Evolutionary conservation across 2,113 vertebrate genomes (phyloP).

Genomic region (Dipodomys merriami): DNA sequence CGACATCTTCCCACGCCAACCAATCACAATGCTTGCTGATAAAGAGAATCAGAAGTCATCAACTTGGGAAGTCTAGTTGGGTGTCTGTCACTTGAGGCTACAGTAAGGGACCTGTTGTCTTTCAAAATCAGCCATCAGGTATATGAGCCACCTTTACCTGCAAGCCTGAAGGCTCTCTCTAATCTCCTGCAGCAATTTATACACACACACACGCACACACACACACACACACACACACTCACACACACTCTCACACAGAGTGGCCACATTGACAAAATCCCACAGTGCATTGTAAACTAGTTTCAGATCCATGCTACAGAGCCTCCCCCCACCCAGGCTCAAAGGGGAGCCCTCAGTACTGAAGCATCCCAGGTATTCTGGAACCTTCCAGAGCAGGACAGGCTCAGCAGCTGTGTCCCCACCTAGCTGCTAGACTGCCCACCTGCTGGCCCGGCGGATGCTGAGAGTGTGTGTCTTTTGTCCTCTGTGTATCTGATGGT

Average conservation of each 20-base stretch:
- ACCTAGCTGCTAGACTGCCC: neutral
- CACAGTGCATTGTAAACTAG: neutral
- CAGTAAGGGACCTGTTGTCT: neutral
- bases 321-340: neutral
- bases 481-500: neutral
- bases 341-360: neutral
- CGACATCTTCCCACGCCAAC: neutral
- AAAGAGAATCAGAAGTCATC: neutral
- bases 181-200: neutral
- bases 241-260: too few species aligned
- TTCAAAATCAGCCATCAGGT: neutral
- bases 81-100: neutral
- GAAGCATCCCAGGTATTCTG: neutral
- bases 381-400: slow-evolving; percentile 36
- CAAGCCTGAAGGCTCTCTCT: neutral
- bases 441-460: neutral
- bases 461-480: slow-evolving; percentile 17
- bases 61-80: neutral
- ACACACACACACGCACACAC: too few species aligned
- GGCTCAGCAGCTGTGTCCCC: neutral
- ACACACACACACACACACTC: too few species aligned
- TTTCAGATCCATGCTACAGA: neutral
- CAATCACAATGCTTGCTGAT: neutral
- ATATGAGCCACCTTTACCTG: neutral
- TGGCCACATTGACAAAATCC: neutral